Base-by-base conservation (phyloP, 2,797 vertebrate species). In the Apodemus agrarius region DNA sequence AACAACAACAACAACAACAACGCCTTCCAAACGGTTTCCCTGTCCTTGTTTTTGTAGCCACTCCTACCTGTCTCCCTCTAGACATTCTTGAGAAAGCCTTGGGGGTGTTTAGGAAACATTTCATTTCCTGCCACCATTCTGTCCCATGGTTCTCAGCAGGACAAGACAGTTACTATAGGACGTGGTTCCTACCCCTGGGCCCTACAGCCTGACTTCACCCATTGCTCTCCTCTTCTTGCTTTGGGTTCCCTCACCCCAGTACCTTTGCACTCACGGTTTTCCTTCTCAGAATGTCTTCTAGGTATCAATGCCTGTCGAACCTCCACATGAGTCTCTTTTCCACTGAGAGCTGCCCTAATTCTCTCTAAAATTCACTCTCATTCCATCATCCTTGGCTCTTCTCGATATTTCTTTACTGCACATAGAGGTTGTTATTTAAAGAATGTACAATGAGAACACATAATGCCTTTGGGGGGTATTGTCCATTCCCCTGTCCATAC, bases 111-210 rank as follows among this genome's bases (percentile, higher is more conserved):
- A 83, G 79, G 88, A 93, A 80, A 34, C 54, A 1, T 1, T 3
- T 40, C 37, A 13, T 46, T 6, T 46, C 83, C 21, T 7, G 9
- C 46, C 14, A 29, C 67, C 29, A 1, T 12, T 21, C 54, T 59
- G 40, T 14, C 34, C 67, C 29, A 10, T 67, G 59, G 29, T 40
- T 29, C 63, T 86, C 37, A 29, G 0, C 21, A 24, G 16, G 34
- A 22, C 1, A 82, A 82, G 40, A 16, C 31, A 43, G 12, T 37
- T 21, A 3, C 31, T 83, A 11, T 6, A 52, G 29, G 11, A 46
- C 31, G 1, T 0, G 10, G 3, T 21, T 1, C 34, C 24, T 3
- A 11, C 2, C 29, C 34, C 8, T 2, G 1, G 26, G 52, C 65
- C 5, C 46, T 16, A 21, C 22, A 84, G 19, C 34, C 8, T 4